Evolutionary conservation across 2,888 invertebrate genomes (phyloP), one percentile per base, ranked within the genome.

Genomic region (Drosophila silvestris): DNA sequence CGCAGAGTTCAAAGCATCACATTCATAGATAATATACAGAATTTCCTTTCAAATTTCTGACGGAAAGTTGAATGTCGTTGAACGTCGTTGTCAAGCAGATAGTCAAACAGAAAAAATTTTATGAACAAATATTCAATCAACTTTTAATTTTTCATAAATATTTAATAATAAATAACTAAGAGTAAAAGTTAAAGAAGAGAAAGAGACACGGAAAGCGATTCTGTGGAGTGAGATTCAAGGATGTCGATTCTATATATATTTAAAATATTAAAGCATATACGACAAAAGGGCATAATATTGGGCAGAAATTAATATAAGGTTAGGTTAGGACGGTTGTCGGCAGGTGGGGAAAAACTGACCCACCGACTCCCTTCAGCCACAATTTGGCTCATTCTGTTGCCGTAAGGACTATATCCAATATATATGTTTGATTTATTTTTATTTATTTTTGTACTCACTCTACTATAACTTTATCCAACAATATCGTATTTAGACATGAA

Each of bases 1-100:
- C 86, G 89, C 89, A 65, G 71, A 89, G 85, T 85, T 85, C 85
- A 89, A 85, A 85, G 89, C 85, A 86, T 79, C 84, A 89, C 84
- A 85, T 85, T 77, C 63, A 16, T 59, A 83, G 85, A 85, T 85
- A 88, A 85, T 83, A 79, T 81, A 83, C 73, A 88, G 73, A 85
- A 88, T 83, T 85, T 85, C 83, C 85, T 85, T 89, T 85, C 85
- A 89, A 89, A 85, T 85, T 88, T 85, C 72, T 85, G 77, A 70
- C 80, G 69, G 58, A 66, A 71, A 39, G 74, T 50, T 63, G 60
- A 63, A 72, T 53, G 64, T 73, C 62, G 69, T 22, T 28, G 28
- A 28, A 28, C 28, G 28, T n/a, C 14, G 39, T 39, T 39, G n/a
- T 39, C 28, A 57, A 57, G 5, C 39, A 28, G n/a, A 39, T 5